phyloP scores from a whole-genome alignment of 2,888 invertebrate species.

The Anthophora plumipes region DNA sequence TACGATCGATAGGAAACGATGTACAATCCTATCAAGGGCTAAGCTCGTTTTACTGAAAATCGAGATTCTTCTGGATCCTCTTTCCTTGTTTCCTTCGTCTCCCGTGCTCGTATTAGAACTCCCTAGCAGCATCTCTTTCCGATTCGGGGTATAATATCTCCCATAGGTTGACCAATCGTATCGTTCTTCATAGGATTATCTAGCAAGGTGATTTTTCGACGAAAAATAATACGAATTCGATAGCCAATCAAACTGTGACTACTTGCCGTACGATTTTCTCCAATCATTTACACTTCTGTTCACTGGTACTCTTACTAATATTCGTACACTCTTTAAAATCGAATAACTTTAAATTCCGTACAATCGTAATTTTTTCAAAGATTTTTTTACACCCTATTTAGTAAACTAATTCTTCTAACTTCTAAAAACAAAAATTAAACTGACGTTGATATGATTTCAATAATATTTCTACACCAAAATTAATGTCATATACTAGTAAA shows the following conservation, averaged over 20 bases:
- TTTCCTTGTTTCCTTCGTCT: constrained; percentile 43
- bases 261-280: background rate
- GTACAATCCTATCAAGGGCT: constrained; percentile 52
- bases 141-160: constrained; percentile 44
- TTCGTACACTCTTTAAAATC: too few relatives aligned
- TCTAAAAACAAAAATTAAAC: too few relatives aligned
- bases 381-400: too few relatives aligned
- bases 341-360: too few relatives aligned
- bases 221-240: constrained; percentile 36
- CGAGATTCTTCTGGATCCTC: constrained; percentile 49
- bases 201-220: constrained; percentile 30
- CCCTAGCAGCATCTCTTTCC: constrained; percentile 18
- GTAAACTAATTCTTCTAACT: too few relatives aligned
- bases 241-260: constrained; percentile 27
- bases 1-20: constrained; percentile 33
- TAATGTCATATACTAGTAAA: too few relatives aligned
- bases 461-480: too few relatives aligned
- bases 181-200: constrained; percentile 50
- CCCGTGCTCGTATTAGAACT: constrained; percentile 43
- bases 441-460: too few relatives aligned
- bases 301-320: too few relatives aligned
- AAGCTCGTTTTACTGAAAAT: constrained; percentile 57
- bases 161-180: constrained; percentile 55
- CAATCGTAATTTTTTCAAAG: too few relatives aligned
- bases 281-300: background rate